Base-by-base conservation (phyloP, 2,113 vertebrate genomes). In the Vidua macroura region DNA sequence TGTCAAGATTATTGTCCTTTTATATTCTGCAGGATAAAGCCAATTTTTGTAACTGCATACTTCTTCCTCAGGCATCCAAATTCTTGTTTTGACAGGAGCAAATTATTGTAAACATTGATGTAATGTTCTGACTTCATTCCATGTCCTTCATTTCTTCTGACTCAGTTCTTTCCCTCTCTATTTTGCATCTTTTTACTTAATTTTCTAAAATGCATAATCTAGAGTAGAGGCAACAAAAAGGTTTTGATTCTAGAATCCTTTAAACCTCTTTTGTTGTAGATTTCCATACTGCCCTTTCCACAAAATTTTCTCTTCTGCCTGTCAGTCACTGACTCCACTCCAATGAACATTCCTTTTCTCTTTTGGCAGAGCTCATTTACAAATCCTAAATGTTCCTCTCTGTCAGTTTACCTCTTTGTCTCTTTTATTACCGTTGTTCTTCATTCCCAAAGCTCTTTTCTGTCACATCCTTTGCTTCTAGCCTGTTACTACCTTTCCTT, bases 391-490 rank as follows among this genome's bases (percentile, higher is more conserved):
- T 92, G 75, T 90, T 95, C 46, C n/a, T 94, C 46, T 86, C 91
- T 94, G 80, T 86, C 93, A 88, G 86, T 88, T 96, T 96, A 95
- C 75, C 33, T 93, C 69, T 95, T 95, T 96, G 93, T 93, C 77
- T 94, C 67, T 87, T 76, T 83, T 93, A 17, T 91, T 94, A 75
- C 59, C 2, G 0, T 87, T 85, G 74, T 79, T 95, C 88, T 91
- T 94, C 92, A 90, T 92, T 96, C 92, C 91, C 86, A 94, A 67
- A 83, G 95, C 86, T 96, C 95, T 95, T 94, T 96, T 92, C 94
- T 96, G 94, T 92, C 78, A 92, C 88, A 95, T 93, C 78, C 89
- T 96, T 97, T 92, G 93, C 88, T 94, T 95, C 91, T 95, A 95
- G 79, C 90, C 85, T 81, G 83, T 88, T 95, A 88, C 89, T 93